phyloP scores from a whole-genome alignment of 2,888 invertebrate genomes.

The Apamea anceps region DNA sequence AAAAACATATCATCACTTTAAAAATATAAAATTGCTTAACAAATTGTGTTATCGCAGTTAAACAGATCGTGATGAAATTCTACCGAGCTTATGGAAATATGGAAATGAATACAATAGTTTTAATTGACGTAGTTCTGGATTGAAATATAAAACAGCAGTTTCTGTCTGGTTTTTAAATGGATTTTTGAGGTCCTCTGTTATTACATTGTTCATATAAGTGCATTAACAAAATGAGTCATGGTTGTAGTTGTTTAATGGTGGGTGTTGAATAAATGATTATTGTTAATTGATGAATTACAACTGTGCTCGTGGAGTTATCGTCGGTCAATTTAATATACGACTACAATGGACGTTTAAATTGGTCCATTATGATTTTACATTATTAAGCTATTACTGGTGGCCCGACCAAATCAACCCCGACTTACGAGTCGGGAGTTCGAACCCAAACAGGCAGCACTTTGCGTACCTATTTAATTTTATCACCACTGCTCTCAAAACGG shows the following conservation, averaged over 20 bases:
- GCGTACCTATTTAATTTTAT: no score
- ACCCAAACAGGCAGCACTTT: no score
- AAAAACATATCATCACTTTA: neutral
- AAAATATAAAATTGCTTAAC: slow-evolving; percentile 37
- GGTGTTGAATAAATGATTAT: neutral
- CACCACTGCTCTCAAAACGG: no score
- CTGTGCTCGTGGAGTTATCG: neutral
- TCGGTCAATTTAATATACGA: slow-evolving; percentile 2
- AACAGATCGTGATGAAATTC: slow-evolving; percentile 39
- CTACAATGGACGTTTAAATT: neutral
- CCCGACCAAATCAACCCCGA: no score
- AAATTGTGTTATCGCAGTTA: slow-evolving; percentile 40
- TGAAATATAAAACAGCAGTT: slow-evolving; percentile 13
- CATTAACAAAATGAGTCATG: slow-evolving; percentile 13
- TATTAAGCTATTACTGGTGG: no score
- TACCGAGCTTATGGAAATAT: slow-evolving; percentile 21
- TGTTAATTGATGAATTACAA: slow-evolving; percentile 25
- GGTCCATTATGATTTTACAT: slow-evolving; percentile 1
- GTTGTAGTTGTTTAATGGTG: neutral
- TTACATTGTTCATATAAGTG: slow-evolving; percentile 19
- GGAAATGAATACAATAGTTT: slow-evolving; percentile 33
- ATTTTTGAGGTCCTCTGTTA: slow-evolving; percentile 9
- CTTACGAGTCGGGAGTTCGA: no score
- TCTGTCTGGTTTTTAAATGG: slow-evolving; percentile 21
- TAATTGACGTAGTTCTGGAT: slow-evolving; percentile 35